Base-by-base conservation (phyloP, 92 coral and sea anemone genomes). In the Phenganax subtilis region DNA sequence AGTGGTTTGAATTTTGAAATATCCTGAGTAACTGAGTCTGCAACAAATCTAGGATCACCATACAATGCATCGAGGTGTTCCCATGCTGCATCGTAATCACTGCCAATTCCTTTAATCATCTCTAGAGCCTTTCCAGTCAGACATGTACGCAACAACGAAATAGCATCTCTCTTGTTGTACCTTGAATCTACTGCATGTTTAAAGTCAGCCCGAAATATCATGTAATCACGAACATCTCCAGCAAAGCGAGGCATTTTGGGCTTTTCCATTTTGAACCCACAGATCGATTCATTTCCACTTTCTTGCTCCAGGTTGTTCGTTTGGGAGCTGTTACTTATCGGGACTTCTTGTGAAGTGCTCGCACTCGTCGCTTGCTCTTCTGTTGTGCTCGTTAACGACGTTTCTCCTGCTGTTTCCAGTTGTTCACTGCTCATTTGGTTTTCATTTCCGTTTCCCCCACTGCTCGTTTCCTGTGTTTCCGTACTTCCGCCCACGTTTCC, bases 171-270 rank as follows among this genome's bases (percentile, higher is more conserved):
- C 11, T 84, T 87, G 29, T 57, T 69, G 82, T 72, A 81, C 9
- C 60, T 71, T 0, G 88, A 30, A 31, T 85, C 91, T 6, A 81
- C 79, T 3, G 74, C 79, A 66, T 88, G 87, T 57, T 71, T 84
- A 55, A 87, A 84, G 47, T 83, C 89, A 0, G 47, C 47, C 47
- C 47, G 47, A 37, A 37, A 37, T 37, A 37, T 37, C 47, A 82
- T 83, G 29, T 87, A 87, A 6, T 87, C 87, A n/a, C 87, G 25
- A 0, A 84, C 87, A 62, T 88, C 81, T 55, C 91, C 88, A 25
- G 68, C 8, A 61, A 81, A 81, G 7, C 10, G 47, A 37, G 47
- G 47, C 47, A 37, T 37, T 54, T 85, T 88, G 5, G 88, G 88
- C 57, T 85, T 85, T 85, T 88, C 87, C 1, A 85, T 16, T 57